Evolutionary conservation across 2,113 vertebrate species (phyloP), one percentile per base, ranked within the genome.

Genomic region (Serinus canaria): DNA sequence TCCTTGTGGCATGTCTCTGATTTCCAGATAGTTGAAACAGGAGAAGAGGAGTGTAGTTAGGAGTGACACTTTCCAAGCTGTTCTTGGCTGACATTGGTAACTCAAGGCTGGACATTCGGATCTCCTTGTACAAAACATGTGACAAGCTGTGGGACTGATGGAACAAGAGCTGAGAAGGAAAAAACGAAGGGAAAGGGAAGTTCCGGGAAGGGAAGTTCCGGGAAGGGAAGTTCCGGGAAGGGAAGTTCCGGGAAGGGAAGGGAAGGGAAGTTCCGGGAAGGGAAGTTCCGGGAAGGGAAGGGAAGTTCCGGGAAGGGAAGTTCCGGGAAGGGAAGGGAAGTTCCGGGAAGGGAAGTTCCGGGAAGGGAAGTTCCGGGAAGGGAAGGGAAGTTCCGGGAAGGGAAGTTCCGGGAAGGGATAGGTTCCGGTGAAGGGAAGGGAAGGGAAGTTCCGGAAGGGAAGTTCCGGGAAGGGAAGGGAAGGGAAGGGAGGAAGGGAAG

Each of bases 21-120:
- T 92, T 93, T 94, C 88, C 53, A 85, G 84, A 80, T 94, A 87
- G 92, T 39, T 90, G 93, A 97, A 97, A 93, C 50, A 80, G 49
- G 84, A 89, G 84, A 94, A 85, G 70, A 1, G 0, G 70, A 75
- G 10, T 62, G 46, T 92, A 60, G 39, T 87, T 53, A 23, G 24
- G 31, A 83, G 33, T 85, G 78, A 85, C 73, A 90, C 56, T 77
- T 91, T 74, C 67, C 67, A 66, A 94, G 59, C 39, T 88, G 55
- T 28, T 80, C 68, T 77, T 95, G 89, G 74, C 84, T 92, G 35
- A 27, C 53, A 39, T 73, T 63, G 74, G 55, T 66, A 27, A 35
- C 8, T 6, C 11, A 52, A 87, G 21, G 6, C 41, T 78, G 77
- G n/a, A 25, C 3, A 1, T 55, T 72, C 25, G 35, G 56, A 19